A percentile compares a stretch with the other conserved stretches of the same genome.
phyloP scores from a whole-genome alignment of 2,113 vertebrate genomes.

The Steatornis caripensis region DNA sequence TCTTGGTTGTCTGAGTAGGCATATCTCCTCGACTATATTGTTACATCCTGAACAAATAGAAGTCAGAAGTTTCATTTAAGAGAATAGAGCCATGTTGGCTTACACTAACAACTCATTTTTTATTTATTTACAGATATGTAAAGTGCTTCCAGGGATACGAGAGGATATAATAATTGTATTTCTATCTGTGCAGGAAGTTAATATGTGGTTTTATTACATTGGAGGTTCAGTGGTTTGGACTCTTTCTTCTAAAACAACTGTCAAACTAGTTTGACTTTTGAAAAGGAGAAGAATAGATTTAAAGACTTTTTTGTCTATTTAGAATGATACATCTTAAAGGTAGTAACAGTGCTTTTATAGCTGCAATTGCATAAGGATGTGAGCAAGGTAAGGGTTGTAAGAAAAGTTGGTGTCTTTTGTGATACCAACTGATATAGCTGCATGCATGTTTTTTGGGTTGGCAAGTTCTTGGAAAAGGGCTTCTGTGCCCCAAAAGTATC shows the following conservation, averaged over 20 bases:
- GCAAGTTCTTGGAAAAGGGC: background rate
- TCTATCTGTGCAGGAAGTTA: background rate
- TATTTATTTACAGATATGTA: background rate
- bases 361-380: background rate
- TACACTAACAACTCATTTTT: rapidly evolving
- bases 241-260: background rate
- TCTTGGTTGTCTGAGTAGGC: background rate
- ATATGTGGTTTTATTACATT: background rate
- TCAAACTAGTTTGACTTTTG: background rate
- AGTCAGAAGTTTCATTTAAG: background rate
- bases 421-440: background rate
- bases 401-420: background rate
- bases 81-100: background rate
- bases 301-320: background rate
- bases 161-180: background rate
- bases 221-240: background rate
- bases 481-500: background rate
- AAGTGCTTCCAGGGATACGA: background rate
- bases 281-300: background rate
- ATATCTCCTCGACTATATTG: background rate
- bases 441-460: rapidly evolving
- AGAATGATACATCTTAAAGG: background rate
- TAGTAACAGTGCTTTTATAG: background rate
- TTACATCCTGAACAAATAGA: background rate
- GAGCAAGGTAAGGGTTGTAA: background rate